Conservation (phyloP, 2,113 vertebrate genomes). For the Bos indicus region DNA sequence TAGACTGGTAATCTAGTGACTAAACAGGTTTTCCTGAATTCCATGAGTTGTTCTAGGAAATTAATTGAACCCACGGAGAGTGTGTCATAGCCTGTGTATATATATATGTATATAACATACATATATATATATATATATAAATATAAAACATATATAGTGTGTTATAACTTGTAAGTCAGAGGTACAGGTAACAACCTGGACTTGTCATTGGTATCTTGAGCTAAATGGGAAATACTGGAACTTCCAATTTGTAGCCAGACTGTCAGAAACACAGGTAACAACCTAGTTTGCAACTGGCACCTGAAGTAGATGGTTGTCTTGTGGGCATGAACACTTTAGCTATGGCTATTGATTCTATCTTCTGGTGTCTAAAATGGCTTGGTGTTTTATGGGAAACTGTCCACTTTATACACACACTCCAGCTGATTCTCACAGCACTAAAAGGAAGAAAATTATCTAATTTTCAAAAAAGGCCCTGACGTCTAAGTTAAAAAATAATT, state of each 20-base stretch:
- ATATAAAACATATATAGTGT: neutral
- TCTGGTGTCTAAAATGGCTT: neutral
- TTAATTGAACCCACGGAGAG: neutral
- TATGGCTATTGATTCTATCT: neutral
- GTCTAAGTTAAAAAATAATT: neutral
- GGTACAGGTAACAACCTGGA: neutral
- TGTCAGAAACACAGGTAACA: neutral
- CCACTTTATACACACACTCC: neutral
- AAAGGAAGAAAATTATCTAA: neutral
- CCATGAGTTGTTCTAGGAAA: neutral
- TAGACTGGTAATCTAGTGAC: neutral
- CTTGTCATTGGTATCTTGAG: neutral
- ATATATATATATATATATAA: neutral
- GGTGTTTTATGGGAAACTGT: neutral
- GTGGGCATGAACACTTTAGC: neutral
- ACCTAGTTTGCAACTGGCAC: neutral
- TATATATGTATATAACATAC: neutral
- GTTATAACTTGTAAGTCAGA: neutral
- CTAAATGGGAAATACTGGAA: neutral
- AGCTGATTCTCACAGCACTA: neutral
- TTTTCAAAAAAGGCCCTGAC: neutral
- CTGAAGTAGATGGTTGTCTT: neutral
- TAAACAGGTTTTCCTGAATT: neutral
- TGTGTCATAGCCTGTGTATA: neutral
- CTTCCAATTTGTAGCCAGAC: neutral